A percentile compares a stretch with the other conserved stretches of the same genome.
Evolutionary conservation across 2,113 vertebrate genomes (phyloP).

Genomic region (Callaeas wilsoni): DNA sequence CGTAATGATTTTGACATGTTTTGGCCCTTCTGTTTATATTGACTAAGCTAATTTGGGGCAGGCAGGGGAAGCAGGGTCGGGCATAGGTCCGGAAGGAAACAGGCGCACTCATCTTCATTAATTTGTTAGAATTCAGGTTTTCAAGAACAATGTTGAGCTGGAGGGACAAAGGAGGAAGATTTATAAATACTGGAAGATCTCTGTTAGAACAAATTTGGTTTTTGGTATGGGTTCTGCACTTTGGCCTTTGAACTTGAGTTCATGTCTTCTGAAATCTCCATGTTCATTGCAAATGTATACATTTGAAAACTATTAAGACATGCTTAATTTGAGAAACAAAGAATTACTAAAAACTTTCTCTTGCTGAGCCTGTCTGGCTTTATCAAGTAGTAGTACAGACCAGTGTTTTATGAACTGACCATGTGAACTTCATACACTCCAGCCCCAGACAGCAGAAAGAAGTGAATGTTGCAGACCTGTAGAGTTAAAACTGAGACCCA

Average conservation of each 20-base stretch:
- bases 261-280: neutral
- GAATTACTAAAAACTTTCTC: neutral
- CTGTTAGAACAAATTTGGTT: neutral
- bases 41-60: neutral
- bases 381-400: neutral
- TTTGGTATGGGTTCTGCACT: neutral
- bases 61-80: accelerated
- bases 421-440: neutral
- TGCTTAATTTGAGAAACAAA: neutral
- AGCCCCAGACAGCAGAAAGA: neutral
- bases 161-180: accelerated
- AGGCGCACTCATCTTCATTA: neutral
- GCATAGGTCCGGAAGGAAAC: neutral
- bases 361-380: neutral
- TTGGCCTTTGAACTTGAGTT: neutral
- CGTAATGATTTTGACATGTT: neutral
- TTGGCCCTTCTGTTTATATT: neutral
- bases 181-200: neutral
- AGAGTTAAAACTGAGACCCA: neutral
- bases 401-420: neutral
- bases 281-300: accelerated
- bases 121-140: neutral
- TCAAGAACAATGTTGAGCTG: neutral
- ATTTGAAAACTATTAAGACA: neutral
- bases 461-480: neutral